A percentile compares a stretch with the other conserved stretches of the same genome.
These are phyloP conservation scores for Thaleichthys pacificus DNA, from an alignment of 2,797 vertebrate genomes.

Conservation along the genomic window DNA sequence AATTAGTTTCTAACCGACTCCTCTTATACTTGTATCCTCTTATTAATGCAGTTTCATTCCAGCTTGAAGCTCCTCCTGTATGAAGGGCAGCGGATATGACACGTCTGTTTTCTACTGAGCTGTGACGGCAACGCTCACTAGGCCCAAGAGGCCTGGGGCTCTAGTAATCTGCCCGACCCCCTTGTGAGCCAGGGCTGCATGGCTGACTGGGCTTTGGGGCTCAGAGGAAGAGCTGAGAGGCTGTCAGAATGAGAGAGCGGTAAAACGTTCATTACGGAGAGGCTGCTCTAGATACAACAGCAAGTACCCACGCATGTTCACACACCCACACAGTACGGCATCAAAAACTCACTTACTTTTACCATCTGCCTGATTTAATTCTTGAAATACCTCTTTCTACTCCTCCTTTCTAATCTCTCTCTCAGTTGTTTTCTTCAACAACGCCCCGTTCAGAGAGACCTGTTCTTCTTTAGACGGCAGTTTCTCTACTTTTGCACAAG, in stretches of 20 bases:
- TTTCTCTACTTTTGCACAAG: not conserved
- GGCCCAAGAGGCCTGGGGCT: constrained; percentile 62
- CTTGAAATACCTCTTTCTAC: not conserved
- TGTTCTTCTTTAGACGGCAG: not conserved
- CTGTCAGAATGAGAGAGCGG: constrained; percentile 56
- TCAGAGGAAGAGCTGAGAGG: constrained; percentile 30
- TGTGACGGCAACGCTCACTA: constrained; percentile 49
- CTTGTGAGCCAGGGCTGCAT: constrained; percentile 51
- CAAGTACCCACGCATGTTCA: constrained; percentile 20
- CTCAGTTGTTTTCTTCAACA: not conserved
- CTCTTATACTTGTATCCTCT: constrained; percentile 6
- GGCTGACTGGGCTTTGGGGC: constrained; percentile 59
- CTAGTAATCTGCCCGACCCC: constrained; percentile 55
- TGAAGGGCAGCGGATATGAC: constrained; percentile 45
- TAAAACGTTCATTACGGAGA: constrained; percentile 62
- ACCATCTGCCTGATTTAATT: not conserved
- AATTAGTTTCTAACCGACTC: constrained; percentile 49
- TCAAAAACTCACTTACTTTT: constrained; percentile 14
- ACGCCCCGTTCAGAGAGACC: not conserved
- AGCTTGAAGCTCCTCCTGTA: not conserved
- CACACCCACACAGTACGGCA: constrained; percentile 11
- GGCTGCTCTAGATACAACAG: constrained; percentile 51
- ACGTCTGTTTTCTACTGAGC: constrained; percentile 40
- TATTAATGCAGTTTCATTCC: not conserved
- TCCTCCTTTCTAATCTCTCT: not conserved